Percentiles rank a stretch among this genome's conserved stretches.
These are phyloP conservation scores for Notolabrus celidotus DNA, from an alignment of 2,797 vertebrate species.

Conservation along the genomic window DNA sequence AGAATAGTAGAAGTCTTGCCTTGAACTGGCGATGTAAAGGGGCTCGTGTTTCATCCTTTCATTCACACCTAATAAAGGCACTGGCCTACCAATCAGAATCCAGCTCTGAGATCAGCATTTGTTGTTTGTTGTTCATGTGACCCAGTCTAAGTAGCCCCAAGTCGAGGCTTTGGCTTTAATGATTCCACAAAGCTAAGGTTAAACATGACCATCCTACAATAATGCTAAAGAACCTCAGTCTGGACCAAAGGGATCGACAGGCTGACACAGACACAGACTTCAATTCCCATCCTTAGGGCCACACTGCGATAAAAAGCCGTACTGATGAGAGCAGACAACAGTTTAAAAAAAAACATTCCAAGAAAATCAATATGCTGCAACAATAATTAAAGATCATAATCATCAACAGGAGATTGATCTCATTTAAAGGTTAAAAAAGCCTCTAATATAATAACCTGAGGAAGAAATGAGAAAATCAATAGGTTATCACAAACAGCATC, in stretches of 20 bases:
- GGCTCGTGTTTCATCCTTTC: background rate
- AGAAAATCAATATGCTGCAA: background rate
- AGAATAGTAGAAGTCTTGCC: too few species aligned
- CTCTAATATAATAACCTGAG: background rate
- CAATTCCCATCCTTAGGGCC: too few species aligned
- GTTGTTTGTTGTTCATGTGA: too few species aligned
- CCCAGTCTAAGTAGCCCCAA: too few species aligned
- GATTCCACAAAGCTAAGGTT: background rate
- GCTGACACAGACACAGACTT: background rate
- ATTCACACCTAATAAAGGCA: background rate
- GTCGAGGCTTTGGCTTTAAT: background rate
- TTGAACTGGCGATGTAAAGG: too few species aligned
- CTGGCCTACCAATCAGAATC: too few species aligned
- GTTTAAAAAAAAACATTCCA: background rate
- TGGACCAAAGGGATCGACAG: background rate
- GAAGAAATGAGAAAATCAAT: constrained; percentile 24
- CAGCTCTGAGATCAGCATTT: too few species aligned
- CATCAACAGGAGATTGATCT: background rate
- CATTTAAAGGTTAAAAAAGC: constrained; percentile 6
- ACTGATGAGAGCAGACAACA: background rate
- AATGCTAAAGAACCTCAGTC: background rate
- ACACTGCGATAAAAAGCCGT: background rate
- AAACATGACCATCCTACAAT: background rate
- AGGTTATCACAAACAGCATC: constrained; percentile 20
- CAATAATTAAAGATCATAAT: constrained; percentile 35